Base-by-base conservation (phyloP, 1,140 invertebrate species). In the Mesaphorura yosii region DNA sequence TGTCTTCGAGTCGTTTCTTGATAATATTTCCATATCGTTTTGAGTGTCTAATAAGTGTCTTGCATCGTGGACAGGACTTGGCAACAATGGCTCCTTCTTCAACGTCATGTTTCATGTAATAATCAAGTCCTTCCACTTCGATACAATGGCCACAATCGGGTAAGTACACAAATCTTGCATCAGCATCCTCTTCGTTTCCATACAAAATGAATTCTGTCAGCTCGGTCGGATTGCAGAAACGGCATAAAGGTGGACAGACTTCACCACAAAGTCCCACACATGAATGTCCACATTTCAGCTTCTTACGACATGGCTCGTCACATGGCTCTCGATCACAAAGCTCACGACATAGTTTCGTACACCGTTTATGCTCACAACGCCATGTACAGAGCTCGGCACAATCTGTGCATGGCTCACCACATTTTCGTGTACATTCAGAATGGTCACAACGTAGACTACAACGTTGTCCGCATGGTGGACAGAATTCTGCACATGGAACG, bases 261-360 rank as follows among this genome's bases (percentile, higher is more conserved):
- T 85, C 82, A 12, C 79, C 79, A 68, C 82, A 84, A 42, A 79
- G 73, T 20, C 81, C 80, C 27, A 41, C 20, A n/a, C 52, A 54
- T 2, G 58, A 46, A 67, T 83, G 80, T 0, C 70, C 69, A 69
- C 80, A 83, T 5, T 57, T 45, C 22, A 78, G 67, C 22, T 77
- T 66, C 20, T 20, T 51, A 0, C 37, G 2, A 51, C 79, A 82
- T 3, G 72, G 70, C 58, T 72, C 59, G 29, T 67, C 57, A 66
- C 79, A 81, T 12, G 73, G 70, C 14, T 66, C 48, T 2, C 70
- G 65, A 49, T 66, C 62, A 67, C 79, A 81, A 53, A 66, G 57
- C 45, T 75, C 66, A 29, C 71, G 69, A 66, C 80, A 83, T 57
- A 64, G 57, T 20, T 69, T 72, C 0, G 15, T 66, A 65, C 82